Base-by-base conservation (phyloP, 2,113 vertebrate genomes). In the Elaphurus davidianus region DNA sequence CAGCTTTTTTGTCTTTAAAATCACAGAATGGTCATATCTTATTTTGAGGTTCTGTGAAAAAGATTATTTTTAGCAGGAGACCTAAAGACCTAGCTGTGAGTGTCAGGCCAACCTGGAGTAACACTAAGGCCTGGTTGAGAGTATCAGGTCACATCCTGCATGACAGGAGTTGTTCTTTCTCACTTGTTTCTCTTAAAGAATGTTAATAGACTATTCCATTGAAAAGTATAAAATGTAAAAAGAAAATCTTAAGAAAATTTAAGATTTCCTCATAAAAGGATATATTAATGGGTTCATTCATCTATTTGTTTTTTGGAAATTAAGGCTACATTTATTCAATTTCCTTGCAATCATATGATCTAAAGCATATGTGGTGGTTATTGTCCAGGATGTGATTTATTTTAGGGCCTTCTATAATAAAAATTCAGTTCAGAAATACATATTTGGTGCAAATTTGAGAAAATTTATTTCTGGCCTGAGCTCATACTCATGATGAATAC, bases 321-420 rank as follows among this genome's bases (percentile, higher is more conserved):
- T 78, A 95, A 93, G 67, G 79, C 50, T 88, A 71, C 10, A 67
- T 85, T 67, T 92, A 84, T 55, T 86, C 23, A 59, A 55, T 60
- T 78, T 85, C 86, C 45, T 90, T 93, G 28, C 54, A 60, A 40
- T 78, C 52, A 57, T 87, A 76, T 55, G 94, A 95, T 43, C 64
- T 98, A 98, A 98, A 97, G 97, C 97, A 98, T 50, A n/a, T 67
- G 92, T 67, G 97, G 97, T 95, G 79, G 67, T 93, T 85, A 62
- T 40, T 33, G 45, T 90, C 78, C 81, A 82, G 85, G 54, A 60
- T 62, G 54, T 59, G 21, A 52, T 93, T 94, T 81, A 97, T 97
- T 97, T 92, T 90, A 97, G 91, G 76, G 50, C 36, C 4, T 43
- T 67, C 60, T 79, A 28, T 47, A 87, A 71, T 95, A 87, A 11